Evolutionary conservation across 2,888 invertebrate genomes (phyloP), one percentile per base, ranked within the genome.

Genomic region (Tetanocera ferruginea): DNA sequence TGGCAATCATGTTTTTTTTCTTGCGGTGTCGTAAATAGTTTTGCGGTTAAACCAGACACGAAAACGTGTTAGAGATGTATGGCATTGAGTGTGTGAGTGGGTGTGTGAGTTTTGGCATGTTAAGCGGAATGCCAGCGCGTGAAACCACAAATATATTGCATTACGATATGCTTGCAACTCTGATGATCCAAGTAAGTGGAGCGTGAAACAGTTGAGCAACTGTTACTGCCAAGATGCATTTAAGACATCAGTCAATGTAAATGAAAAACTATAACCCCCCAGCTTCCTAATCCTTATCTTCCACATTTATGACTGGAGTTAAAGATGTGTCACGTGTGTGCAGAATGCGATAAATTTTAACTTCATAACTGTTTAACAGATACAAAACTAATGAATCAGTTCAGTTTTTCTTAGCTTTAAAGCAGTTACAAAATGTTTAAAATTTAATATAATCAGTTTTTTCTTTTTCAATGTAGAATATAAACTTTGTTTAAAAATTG

Each of bases 11-110:
- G 23, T 67, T 43, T 67, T 67, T 31, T 55, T 55, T 75, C 25
- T 51, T 31, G 28, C 34, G 28, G 25, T n/a, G 37, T 55, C 23
- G 55, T 55, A 75, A 75, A 75, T 75, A 75, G 37, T 55, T 75
- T 75, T 66, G 67, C 31, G 66, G 66, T 52, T 66, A 43, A 51
- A 23, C 17, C 75, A 66, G 25, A 49, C 31, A 28, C 70, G 8
- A 25, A 28, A 25, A 70, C 34, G 14, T 28, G 49, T 49, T 6
- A 23, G n/a, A 23, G 19, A 52, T 25, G 31, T 17, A 5, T 6
- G n/a, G 55, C 17, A n/a, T 11, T 28, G 31, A n/a, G n/a, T 14
- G 5, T 49, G 17, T 25, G 17, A n/a, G n/a, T 17, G n/a, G 11
- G n/a, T 8, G n/a, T 31, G 64, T 31, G 31, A 17, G 31, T 64